phyloP scores from a whole-genome alignment of 2,113 vertebrate genomes.

The Sitta europaea region DNA sequence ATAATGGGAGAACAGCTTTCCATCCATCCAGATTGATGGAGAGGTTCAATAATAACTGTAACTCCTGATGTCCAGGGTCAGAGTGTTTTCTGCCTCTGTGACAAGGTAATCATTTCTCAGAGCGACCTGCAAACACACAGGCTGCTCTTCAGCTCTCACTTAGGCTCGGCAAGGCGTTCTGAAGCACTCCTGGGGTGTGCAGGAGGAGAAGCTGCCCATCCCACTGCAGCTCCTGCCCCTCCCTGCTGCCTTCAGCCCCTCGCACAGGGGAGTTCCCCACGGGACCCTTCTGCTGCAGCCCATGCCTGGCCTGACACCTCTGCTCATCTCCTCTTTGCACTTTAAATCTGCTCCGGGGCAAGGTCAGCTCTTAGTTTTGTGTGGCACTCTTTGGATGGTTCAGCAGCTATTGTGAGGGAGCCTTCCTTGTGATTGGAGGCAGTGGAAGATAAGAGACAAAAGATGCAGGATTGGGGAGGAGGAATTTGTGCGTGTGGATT shows the following conservation, averaged over 20 bases:
- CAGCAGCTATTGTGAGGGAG: not conserved
- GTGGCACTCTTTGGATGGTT: not conserved
- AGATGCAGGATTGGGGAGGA: not conserved
- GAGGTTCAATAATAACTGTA: not conserved
- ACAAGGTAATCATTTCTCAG: not conserved
- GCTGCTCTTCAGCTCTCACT: not conserved
- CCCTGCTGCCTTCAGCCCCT: not conserved
- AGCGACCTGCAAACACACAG: not conserved
- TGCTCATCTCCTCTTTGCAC: not conserved
- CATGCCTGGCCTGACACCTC: not conserved
- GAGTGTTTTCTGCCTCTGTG: not conserved
- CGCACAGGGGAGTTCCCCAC: too few relatives aligned
- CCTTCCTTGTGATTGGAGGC: not conserved
- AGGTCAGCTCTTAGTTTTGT: not conserved
- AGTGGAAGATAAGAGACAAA: slow-evolving; percentile 10
- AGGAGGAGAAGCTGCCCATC: not conserved
- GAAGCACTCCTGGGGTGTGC: accelerated
- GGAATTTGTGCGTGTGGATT: not conserved
- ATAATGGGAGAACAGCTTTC: not conserved
- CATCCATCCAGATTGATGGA: not conserved
- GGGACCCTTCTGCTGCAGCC: not conserved
- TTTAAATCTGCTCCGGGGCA: not conserved
- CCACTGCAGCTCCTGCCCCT: not conserved
- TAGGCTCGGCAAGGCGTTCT: not conserved
- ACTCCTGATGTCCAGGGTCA: not conserved